Evolutionary conservation across 2,888 invertebrate species (phyloP), one percentile per base, ranked within the genome.

Genomic region (Eupithecia tripunctaria): DNA sequence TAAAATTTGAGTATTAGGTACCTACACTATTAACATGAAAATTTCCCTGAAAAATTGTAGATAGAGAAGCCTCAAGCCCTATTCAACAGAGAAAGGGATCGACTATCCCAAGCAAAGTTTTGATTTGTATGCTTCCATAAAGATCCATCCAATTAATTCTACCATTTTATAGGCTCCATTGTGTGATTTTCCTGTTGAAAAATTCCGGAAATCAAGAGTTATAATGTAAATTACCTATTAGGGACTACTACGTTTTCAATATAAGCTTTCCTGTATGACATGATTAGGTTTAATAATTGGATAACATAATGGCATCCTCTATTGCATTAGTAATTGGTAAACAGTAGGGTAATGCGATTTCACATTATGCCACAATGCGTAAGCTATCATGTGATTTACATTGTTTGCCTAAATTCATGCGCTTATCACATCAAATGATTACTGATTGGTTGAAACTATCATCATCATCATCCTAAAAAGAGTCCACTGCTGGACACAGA

Each of bases 281-380:
- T 32, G 56, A 67, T 67, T 67, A 32, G 62, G 18, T 62, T 62
- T n/a, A 32, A 4, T 62, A 43, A 29, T 62, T 18, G 41, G 32
- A 67, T 21, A 6, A 25, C 64, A 64, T 38, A 64, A 64, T 64
- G 64, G 14, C 21, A 36, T 64, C 25, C 64, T 64, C 64, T 41
- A 64, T 64, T 64, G 64, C 64, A 64, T 64, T 38, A 36, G 38
- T 64, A 64, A 38, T 64, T 38, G 38, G 64, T 64, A 64, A 64
- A 38, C 64, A 64, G 21, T n/a, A 12, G 38, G 25, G 14, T 36
- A 38, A 38, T 64, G 38, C 25, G 6, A 64, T 64, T 14, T 14
- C 38, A 38, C 12, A 21, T 64, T n/a, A 64, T 21, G 25, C 25
- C 14, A 38, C 38, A 56, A 25, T 56, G 25, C 62, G 64, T 38